These are phyloP conservation scores for Deroplatys truncata DNA, from an alignment of 2,888 invertebrate genomes.

Conservation along the genomic window DNA sequence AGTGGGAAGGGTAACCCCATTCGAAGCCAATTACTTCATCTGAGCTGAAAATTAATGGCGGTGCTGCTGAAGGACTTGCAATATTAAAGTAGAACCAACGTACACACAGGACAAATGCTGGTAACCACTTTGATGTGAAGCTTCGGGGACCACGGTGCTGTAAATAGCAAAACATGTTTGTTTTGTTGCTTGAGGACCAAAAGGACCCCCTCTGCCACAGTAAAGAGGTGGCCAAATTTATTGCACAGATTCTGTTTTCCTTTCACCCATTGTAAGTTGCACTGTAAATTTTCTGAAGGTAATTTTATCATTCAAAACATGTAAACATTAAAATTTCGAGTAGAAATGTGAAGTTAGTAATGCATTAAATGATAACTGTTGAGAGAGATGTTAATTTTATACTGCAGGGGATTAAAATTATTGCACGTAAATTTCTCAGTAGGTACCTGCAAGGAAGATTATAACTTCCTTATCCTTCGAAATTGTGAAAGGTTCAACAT, in stretches of 20 bases:
- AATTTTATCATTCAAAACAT: neutral
- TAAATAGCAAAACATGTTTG: too few relatives aligned
- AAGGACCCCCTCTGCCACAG: neutral
- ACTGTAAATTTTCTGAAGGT: neutral
- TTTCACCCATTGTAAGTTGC: neutral
- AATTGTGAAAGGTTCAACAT: too few relatives aligned
- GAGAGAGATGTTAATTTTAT: too few relatives aligned
- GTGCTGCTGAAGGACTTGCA: neutral
- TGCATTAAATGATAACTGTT: neutral
- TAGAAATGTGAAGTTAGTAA: neutral
- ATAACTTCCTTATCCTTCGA: too few relatives aligned
- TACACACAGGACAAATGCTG: neutral
- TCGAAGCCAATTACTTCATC: conserved; percentile 10
- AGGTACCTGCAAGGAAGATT: too few relatives aligned
- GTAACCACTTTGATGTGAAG: neutral
- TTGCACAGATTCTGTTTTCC: neutral
- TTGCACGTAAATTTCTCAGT: too few relatives aligned
- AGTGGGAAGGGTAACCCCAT: neutral
- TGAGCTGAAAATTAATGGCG: conserved; percentile 9
- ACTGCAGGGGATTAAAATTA: too few relatives aligned
- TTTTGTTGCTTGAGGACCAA: neutral
- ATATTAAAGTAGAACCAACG: neutral
- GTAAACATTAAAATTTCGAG: neutral
- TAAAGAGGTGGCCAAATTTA: neutral
- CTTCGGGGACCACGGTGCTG: neutral